Conservation (phyloP, 2,888 invertebrate genomes). For the Stegophylla sp. region DNA sequence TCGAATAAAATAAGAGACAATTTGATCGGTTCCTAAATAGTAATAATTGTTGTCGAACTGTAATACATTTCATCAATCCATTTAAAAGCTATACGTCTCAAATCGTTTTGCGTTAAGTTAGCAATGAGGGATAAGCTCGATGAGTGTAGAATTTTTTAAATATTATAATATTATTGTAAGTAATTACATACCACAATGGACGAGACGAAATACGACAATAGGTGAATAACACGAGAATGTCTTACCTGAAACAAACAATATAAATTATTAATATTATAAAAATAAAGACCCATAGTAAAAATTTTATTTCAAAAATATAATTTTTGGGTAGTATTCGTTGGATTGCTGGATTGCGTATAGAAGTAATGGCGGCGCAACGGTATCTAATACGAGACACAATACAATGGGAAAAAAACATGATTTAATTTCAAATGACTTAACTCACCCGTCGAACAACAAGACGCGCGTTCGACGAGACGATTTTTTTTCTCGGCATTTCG, state of each 20-base stretch:
- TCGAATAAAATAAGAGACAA: background rate
- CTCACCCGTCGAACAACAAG: background rate
- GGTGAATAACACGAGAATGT: background rate
- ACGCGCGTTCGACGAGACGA: background rate
- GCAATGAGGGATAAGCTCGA: too few relatives aligned
- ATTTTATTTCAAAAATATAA: too few relatives aligned
- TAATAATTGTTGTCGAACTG: background rate
- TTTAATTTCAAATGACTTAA: background rate
- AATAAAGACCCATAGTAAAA: too few relatives aligned
- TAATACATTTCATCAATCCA: background rate
- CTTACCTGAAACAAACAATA: constrained; percentile 46
- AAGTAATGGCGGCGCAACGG: too few relatives aligned
- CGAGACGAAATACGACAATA: background rate
- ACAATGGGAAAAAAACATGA: too few relatives aligned
- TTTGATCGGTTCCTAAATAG: too few relatives aligned
- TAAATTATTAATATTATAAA: background rate
- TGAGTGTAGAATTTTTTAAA: too few relatives aligned
- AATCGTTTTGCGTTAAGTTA: background rate
- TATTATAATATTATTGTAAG: background rate
- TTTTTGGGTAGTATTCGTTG: background rate
- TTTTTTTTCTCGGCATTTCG: background rate
- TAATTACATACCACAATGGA: constrained; percentile 21
- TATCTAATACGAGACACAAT: too few relatives aligned
- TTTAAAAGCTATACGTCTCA: background rate
- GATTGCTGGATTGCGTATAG: background rate